Base-by-base conservation (phyloP, 35 echinoderm and acorn worm species). In the Nesometra sesokonis region DNA sequence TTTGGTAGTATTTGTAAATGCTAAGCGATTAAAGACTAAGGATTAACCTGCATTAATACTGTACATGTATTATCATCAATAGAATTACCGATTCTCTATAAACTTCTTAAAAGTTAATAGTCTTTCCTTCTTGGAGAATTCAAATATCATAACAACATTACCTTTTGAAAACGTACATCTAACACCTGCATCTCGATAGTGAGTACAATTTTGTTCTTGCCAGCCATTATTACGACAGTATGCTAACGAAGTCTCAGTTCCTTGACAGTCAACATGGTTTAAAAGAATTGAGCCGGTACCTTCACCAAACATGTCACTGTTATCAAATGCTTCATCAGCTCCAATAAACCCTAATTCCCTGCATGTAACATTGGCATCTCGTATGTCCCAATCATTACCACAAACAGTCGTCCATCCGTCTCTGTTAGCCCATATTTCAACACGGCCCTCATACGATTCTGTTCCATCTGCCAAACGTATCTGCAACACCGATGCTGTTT, bases 201-300 rank as follows among this genome's bases (percentile, higher is more conserved):
- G 89, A 27, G n/a, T 52, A 77, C 89, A 91, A 13, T 81, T 57
- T 31, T 86, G 78, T 33, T 82, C 80, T 23, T 13, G 11, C 84
- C 84, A 86, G 11, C 78, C 78, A 30, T 30, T 31, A 38, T 91
- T 77, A 11, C 27, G 30, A 32, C 89, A 91, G 30, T 91, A 30
- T 2, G 27, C 32, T 29, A 91, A 30, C 30, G 29, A 79, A 47
- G 35, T 32, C 36, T 91, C 89, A 0, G 77, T 52, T 35, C 89
- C 89, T n/a, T 33, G 43, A 37, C 89, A 91, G 8, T 33, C n/a
- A 3, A 91, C 77, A 67, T 91, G 11, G 34, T 91, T 81, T 3
- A 91, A 46, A 17, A 46, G 27, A 33, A 91, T 86, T 13, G 77
- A 8, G 5, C 89, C 89, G 31, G 37, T 79, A 0, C 84, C 89